Evolutionary conservation across 2,113 vertebrate species (phyloP).

Genomic region (Gnathonemus echidnorhynchus): DNA sequence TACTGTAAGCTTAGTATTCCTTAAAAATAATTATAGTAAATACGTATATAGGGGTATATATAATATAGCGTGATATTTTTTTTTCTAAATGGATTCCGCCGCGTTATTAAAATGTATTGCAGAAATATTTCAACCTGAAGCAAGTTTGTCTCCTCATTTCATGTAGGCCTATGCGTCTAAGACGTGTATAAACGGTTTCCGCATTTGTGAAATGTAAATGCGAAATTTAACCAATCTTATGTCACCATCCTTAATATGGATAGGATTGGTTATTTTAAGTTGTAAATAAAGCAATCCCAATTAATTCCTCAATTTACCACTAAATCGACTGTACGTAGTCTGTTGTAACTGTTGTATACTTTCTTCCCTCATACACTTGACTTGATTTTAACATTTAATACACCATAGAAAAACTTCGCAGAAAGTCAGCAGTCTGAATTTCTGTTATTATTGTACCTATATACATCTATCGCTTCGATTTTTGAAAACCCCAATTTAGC

Average conservation of each 20-base stretch:
- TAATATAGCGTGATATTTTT: neutral
- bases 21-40: neutral
- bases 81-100: neutral
- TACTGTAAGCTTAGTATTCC: neutral
- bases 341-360: neutral
- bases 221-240: neutral
- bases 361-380: neutral
- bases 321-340: neutral
- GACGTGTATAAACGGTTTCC: neutral
- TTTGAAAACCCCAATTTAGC: neutral
- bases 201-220: neutral
- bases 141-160: neutral
- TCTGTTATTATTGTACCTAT: neutral
- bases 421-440: neutral
- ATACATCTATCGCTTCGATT: neutral
- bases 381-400: neutral
- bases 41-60: neutral
- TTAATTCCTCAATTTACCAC: neutral
- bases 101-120: neutral
- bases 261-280: neutral
- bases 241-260: neutral
- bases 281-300: neutral
- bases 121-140: neutral
- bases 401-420: neutral
- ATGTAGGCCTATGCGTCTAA: neutral